Base-by-base conservation (phyloP, 1,140 invertebrate species). In the Halotydeus destructor region DNA sequence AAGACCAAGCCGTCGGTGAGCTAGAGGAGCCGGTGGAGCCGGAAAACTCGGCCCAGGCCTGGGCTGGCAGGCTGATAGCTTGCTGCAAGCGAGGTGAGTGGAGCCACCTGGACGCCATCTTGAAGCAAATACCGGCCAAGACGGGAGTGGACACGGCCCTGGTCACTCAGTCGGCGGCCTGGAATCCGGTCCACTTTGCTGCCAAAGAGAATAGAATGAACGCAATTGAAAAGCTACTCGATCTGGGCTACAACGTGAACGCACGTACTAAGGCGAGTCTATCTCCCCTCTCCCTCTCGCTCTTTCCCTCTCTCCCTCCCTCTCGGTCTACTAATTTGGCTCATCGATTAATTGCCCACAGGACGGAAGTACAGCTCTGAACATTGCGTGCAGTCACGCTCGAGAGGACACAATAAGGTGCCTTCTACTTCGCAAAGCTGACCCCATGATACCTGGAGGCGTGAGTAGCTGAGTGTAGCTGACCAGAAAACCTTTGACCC, bases 351-450 rank as follows among this genome's bases (percentile, higher is more conserved):
- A n/a, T n/a, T n/a, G n/a, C n/a, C n/a, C 63, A 9, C 66, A 93
- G 86, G 88, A 96, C 62, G 85, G 85, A 58, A 82, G 80, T 62
- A 88, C 86, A 66, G 80, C 77, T 22, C 67, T 93, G 21, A 85
- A 93, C 61, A 77, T 88, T 58, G 82, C 86, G 14, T 78, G 85
- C 23, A 78, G 84, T 70, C 79, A 83, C 59, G 85, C 81, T 18
- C 71, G 85, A 52, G 88, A 96, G 61, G 89, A 97, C 58, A 81
- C 89, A 38, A 78, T 94, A 55, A 84, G 86, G 55, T 63, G 88
- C 23, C 67, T 96, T 6, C 62, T 96, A 33, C 72, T 74, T 30
- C 84, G 84, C 59, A 75, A 77, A 58, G 84, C 91, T 3, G 86
- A 96, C 64, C 73, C 84, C 21, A 82, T 79, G 54, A 75, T 81